Percentiles rank a stretch among this genome's conserved stretches.
phyloP scores from a whole-genome alignment of 2,113 vertebrate genomes.

The Lichenostomus cassidix region DNA sequence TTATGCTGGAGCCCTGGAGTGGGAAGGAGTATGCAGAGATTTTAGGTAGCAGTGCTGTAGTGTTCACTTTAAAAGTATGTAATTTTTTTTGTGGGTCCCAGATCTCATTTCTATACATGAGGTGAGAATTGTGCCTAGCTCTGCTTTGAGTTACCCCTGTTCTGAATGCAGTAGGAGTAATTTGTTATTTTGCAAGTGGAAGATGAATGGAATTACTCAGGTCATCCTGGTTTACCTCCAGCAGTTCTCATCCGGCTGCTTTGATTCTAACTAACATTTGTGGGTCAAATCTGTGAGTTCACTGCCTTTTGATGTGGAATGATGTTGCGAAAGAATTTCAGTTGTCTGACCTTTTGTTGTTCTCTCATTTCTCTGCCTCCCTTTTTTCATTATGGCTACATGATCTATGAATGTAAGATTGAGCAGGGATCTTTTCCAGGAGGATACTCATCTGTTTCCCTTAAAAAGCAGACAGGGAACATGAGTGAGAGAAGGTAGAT shows the following conservation, averaged over 20 bases:
- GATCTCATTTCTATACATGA: not conserved
- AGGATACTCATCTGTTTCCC: not conserved
- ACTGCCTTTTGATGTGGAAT: not conserved
- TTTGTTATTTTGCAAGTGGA: not conserved
- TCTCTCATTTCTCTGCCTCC: not conserved
- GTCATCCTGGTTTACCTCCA: conserved; percentile 1
- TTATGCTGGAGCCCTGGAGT: not conserved
- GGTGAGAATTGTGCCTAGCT: not conserved
- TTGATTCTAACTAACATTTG: conserved; percentile 2
- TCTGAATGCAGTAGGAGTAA: not conserved
- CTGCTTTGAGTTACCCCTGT: not conserved
- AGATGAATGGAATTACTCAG: not conserved
- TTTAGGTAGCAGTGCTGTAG: not conserved
- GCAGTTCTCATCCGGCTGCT: not conserved
- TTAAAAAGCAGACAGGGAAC: not conserved
- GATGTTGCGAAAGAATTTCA: not conserved
- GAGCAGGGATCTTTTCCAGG: not conserved
- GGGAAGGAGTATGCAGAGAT: not conserved
- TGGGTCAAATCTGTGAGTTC: not conserved
- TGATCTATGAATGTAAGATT: not conserved
- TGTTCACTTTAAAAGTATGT: not conserved
- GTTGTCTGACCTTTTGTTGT: conserved; percentile 8
- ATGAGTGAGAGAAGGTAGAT: not conserved
- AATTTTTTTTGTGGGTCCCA: not conserved
- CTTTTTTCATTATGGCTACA: not conserved